A percentile compares a stretch with the other conserved stretches of the same genome.
Conservation (phyloP, 2,797 vertebrate genomes). For the Falco biarmicus region DNA sequence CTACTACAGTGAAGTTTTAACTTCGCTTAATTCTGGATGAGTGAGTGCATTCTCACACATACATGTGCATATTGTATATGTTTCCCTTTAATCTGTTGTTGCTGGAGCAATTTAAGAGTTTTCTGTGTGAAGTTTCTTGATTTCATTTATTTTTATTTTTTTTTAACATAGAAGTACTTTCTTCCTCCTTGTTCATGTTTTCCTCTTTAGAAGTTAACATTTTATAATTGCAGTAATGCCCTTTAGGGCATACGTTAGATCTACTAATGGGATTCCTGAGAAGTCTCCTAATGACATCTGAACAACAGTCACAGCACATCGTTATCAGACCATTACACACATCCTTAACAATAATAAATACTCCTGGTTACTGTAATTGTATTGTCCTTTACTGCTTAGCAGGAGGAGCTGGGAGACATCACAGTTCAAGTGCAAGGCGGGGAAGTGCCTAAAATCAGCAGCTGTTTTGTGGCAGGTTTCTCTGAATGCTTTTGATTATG, state of each 20-base stretch:
- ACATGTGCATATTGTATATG: neutral
- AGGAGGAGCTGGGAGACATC: neutral
- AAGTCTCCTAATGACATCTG: constrained; percentile 35
- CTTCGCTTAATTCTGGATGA: neutral
- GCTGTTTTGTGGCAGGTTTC: neutral
- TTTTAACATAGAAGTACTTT: neutral
- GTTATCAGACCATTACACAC: neutral
- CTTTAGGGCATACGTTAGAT: constrained; percentile 8
- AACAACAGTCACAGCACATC: constrained; percentile 3
- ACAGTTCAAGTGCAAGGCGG: neutral
- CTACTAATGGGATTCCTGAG: constrained; percentile 34
- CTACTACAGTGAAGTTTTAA: neutral
- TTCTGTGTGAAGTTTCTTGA: neutral
- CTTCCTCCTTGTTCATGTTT: neutral
- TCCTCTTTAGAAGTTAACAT: constrained; percentile 16
- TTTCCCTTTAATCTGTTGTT: neutral
- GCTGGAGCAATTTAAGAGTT: neutral
- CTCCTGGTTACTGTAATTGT: neutral
- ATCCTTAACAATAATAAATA: constrained; percentile 23
- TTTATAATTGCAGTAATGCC: constrained; percentile 32
- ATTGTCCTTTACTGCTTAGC: neutral
- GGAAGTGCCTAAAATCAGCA: neutral
- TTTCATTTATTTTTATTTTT: neutral
- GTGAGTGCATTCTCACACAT: accelerated
- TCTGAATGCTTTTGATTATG: neutral